Base-by-base conservation (phyloP, 2,797 vertebrate species). In the Amblyraja radiata region DNA sequence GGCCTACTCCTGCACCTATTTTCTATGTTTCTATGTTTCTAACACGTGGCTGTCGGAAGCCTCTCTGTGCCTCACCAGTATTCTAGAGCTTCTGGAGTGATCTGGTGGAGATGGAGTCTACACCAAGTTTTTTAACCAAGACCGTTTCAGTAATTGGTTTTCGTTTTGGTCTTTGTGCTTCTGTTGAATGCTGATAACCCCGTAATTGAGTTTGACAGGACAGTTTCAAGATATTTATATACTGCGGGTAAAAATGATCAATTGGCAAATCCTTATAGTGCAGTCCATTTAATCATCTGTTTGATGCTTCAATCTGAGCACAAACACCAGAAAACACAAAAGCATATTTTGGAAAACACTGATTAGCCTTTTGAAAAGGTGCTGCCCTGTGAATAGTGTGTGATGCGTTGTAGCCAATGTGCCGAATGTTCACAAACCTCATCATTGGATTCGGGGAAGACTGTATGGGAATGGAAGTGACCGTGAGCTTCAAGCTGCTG, bases 201-300 rank as follows among this genome's bases (percentile, higher is more conserved):
- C 2, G 32, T 88, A 88, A 88, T 88, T 88, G 61, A 68, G 84
- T 88, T 88, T 65, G 84, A 88, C 84, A 88, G 65, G 84, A 68
- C 63, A 88, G 68, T 68, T 88, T 88, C 84, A 68, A 88, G 84
- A 88, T 88, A 36, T 88, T 88, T 88, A 88, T 88, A 68, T 21
- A 88, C 84, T 68, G 14, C 73, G 76, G 71, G 74, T 74, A 92
- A 92, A 92, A 92, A 76, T 73, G 73, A 92, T 92, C 90, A 92
- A 92, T 92, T 18, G 90, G 39, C 90, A 92, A 76, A 92, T 74
- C 71, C 25, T 92, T 54, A 54, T 13, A 58, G 68, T 76, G 71
- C 90, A 54, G 71, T 71, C 71, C 39, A 58, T 92, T 92, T 92
- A 92, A 76, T 92, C 71, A 92, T 28, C 28, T 28, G 71, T 58